phyloP scores from a whole-genome alignment of 2,113 vertebrate genomes.

The Upupa epops region DNA sequence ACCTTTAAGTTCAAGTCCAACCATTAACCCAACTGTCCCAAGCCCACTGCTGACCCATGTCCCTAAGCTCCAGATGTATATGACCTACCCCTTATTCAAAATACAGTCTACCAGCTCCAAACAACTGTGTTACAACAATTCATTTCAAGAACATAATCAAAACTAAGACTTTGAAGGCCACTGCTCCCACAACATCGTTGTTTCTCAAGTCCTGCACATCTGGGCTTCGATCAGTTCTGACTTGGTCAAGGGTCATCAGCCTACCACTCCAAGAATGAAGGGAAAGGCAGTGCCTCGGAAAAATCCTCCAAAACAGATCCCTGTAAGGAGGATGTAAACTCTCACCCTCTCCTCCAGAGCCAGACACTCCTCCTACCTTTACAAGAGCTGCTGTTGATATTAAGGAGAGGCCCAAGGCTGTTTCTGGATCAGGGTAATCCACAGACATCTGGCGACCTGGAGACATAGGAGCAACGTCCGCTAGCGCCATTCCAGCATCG shows the following conservation, averaged over 20 bases:
- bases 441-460: slow-evolving; percentile 90
- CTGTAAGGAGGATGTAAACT: background rate
- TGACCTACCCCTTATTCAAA: background rate
- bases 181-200: background rate
- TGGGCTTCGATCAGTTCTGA: background rate
- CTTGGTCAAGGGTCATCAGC: background rate
- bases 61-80: too few species aligned
- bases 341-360: background rate
- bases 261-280: background rate
- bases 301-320: background rate
- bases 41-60: too few species aligned
- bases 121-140: background rate
- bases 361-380: slow-evolving; percentile 79
- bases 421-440: slow-evolving; percentile 83
- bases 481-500: slow-evolving; percentile 13
- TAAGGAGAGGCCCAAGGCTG: slow-evolving; percentile 69
- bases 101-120: background rate
- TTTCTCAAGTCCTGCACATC: background rate
- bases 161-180: background rate
- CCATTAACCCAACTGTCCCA: too few species aligned
- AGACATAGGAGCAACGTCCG: slow-evolving; percentile 76
- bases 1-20: too few species aligned
- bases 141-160: background rate
- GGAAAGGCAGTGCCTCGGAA: background rate
- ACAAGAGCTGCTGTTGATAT: slow-evolving; percentile 51